A percentile compares a stretch with the other conserved stretches of the same genome.
These are phyloP conservation scores for Malurus splendens DNA, from an alignment of 2,797 vertebrate genomes.

Conservation along the genomic window DNA sequence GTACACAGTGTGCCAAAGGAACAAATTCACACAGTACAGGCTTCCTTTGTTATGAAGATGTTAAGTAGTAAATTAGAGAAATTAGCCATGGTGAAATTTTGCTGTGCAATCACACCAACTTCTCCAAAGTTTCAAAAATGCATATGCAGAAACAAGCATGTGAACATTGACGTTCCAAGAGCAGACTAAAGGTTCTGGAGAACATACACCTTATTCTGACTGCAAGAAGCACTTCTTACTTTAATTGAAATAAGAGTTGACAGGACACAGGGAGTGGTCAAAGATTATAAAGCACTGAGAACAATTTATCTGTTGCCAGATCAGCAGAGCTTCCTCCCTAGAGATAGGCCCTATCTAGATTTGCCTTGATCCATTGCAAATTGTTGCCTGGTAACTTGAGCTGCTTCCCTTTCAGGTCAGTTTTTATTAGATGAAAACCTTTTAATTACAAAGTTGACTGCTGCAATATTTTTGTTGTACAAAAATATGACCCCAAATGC, in stretches of 20 bases:
- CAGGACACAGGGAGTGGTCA: not conserved
- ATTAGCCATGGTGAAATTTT: not conserved
- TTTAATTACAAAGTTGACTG: conserved; percentile 28
- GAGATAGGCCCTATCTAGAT: conserved; percentile 21
- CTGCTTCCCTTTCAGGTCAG: conserved; percentile 18
- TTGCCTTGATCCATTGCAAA: conserved; percentile 31
- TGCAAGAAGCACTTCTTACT: not conserved
- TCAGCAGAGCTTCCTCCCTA: conserved; percentile 16
- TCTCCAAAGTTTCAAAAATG: not conserved
- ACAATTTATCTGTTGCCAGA: conserved; percentile 20
- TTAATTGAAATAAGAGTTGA: not conserved
- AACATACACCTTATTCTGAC: not conserved
- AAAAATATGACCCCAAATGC: conserved; percentile 1
- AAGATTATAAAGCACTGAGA: not conserved
- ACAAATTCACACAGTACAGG: not conserved
- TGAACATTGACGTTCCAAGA: not conserved
- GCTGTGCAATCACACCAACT: not conserved
- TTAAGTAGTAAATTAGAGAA: not conserved
- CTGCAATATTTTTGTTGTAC: conserved; percentile 9
- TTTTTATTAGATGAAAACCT: conserved; percentile 28
- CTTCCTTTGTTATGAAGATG: not conserved
- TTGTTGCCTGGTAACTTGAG: conserved; percentile 37
- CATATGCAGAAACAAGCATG: not conserved
- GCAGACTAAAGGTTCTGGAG: not conserved
- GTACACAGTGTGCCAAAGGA: not conserved